A percentile compares a stretch with the other conserved stretches of the same genome.
These are phyloP conservation scores for Ophiothrix spiculata DNA, from an alignment of 35 echinoderm and acorn worm genomes.

Conservation along the genomic window DNA sequence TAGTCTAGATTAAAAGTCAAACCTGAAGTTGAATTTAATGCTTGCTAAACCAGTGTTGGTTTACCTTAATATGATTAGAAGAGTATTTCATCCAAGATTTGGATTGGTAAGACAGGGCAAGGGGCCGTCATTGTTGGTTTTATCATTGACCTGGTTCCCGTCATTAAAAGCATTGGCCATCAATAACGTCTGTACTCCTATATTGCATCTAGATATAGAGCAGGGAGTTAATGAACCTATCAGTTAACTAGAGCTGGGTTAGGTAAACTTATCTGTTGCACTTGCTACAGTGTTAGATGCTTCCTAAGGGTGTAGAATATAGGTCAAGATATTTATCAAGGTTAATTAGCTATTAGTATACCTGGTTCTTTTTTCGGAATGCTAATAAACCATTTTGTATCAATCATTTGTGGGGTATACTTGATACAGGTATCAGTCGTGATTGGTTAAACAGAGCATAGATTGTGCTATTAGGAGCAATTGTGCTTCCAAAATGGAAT, in stretches of 20 bases:
- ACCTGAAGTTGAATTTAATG: background rate
- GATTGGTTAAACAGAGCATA: background rate
- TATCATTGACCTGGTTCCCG: slow-evolving; percentile 1
- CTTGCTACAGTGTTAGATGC: background rate
- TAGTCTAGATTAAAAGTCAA: background rate
- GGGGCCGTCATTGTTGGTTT: background rate
- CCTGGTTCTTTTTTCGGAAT: background rate
- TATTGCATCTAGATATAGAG: background rate
- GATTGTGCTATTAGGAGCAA: background rate
- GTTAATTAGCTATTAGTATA: background rate
- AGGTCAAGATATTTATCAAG: background rate
- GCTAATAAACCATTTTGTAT: background rate
- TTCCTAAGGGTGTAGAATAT: background rate
- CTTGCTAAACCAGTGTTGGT: background rate
- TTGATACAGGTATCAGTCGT: background rate
- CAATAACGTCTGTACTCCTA: background rate
- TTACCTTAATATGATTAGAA: background rate
- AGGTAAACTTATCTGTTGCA: slow-evolving; percentile 1
- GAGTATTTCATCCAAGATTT: background rate
- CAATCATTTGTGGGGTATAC: background rate
- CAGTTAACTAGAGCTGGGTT: background rate
- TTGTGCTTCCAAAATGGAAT: slow-evolving; percentile 4
- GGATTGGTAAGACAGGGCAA: background rate
- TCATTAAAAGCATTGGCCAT: background rate
- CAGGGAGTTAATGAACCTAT: background rate